Conservation (phyloP, 2,113 vertebrate species). For the Natator depressus region DNA sequence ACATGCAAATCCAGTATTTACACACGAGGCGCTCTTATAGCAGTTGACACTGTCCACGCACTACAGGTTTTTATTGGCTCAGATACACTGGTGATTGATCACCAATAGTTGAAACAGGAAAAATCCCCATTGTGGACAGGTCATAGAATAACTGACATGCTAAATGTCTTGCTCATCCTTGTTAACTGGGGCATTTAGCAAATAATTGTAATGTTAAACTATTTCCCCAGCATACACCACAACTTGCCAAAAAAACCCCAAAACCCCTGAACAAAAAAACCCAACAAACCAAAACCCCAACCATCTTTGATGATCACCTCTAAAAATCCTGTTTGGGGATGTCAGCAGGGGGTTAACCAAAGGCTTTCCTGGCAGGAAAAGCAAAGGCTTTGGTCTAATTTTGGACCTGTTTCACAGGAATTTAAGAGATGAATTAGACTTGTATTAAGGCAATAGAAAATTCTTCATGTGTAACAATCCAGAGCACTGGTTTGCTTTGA, state of each 20-base stretch:
- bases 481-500: background rate
- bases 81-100: background rate
- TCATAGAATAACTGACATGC: background rate
- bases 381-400: constrained; percentile 44
- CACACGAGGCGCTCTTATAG: background rate
- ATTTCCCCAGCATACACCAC: background rate
- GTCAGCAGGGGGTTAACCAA: constrained; percentile 13
- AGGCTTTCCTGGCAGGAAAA: constrained; percentile 68
- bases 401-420: constrained; percentile 48
- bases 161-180: background rate
- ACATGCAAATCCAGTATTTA: background rate
- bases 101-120: background rate
- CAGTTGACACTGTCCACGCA: background rate
- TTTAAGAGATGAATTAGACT: constrained; percentile 25
- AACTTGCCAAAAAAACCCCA: background rate
- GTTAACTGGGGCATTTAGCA: background rate
- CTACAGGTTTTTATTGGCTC: background rate
- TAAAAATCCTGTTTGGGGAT: constrained; percentile 42
- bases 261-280: background rate
- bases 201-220: background rate
- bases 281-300: background rate
- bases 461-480: background rate
- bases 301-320: constrained; percentile 37
- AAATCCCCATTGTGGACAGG: background rate
- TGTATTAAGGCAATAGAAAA: background rate